Conservation (phyloP, 2,888 invertebrate genomes). For the Frankliniella intonsa region DNA sequence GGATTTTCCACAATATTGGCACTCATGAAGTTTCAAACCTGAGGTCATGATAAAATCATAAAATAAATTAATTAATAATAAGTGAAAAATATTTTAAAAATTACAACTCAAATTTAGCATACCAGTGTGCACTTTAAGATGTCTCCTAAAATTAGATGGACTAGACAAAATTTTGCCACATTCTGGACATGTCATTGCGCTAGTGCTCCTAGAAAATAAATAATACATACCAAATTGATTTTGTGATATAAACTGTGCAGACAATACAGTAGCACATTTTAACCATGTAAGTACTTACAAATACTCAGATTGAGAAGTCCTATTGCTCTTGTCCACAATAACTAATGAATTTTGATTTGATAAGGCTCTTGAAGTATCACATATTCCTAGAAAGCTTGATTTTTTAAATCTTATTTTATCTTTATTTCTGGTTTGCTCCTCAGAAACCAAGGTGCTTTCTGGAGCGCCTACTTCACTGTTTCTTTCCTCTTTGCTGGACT, state of each 20-base stretch:
- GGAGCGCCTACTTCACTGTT: too few relatives aligned
- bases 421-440: too few relatives aligned
- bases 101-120: neutral
- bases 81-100: neutral
- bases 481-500: too few relatives aligned
- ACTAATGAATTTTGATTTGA: too few relatives aligned
- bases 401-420: too few relatives aligned
- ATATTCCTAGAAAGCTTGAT: too few relatives aligned
- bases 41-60: neutral
- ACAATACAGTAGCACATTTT: neutral
- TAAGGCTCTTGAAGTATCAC: too few relatives aligned
- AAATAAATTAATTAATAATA: neutral
- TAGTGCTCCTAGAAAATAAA: neutral
- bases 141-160: neutral
- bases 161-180: neutral
- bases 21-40: neutral
- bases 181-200: neutral
- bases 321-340: too few relatives aligned
- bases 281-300: too few relatives aligned
- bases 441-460: too few relatives aligned
- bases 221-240: neutral
- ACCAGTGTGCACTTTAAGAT: neutral
- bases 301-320: too few relatives aligned
- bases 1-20: neutral
- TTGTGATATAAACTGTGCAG: neutral